Percentiles rank a stretch among this genome's conserved stretches.
These are phyloP conservation scores for Zaprionus kolodkinae DNA, from an alignment of 1,140 invertebrate species.

Conservation along the genomic window DNA sequence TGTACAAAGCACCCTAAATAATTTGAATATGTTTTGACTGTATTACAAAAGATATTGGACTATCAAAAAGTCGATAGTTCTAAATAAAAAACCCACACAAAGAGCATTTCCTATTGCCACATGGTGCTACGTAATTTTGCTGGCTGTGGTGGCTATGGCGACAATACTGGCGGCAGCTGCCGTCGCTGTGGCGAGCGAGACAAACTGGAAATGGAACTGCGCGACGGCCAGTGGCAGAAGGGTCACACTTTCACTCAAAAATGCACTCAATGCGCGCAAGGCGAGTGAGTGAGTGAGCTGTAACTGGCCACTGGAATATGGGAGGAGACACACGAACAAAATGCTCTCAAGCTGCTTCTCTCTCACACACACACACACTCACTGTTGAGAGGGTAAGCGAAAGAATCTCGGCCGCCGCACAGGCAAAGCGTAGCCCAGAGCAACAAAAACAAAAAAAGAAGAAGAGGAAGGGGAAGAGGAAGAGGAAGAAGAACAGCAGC, in stretches of 20 bases:
- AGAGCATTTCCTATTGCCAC: background rate
- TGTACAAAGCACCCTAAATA: too few relatives aligned
- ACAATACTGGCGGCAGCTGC: slow-evolving; percentile 31
- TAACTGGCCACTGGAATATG: slow-evolving; percentile 74
- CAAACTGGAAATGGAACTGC: slow-evolving; percentile 49
- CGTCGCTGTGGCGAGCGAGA: slow-evolving; percentile 25
- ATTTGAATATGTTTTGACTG: too few relatives aligned
- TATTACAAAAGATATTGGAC: too few relatives aligned
- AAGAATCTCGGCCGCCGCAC: slow-evolving; percentile 60
- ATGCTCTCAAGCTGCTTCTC: slow-evolving; percentile 9
- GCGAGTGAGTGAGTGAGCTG: slow-evolving; percentile 26
- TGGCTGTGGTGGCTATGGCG: slow-evolving; percentile 2
- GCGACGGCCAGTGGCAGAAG: slow-evolving; percentile 11
- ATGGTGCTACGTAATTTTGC: background rate
- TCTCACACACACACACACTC: slow-evolving; percentile 1
- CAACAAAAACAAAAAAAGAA: slow-evolving; percentile 50
- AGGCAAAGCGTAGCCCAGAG: slow-evolving; percentile 26
- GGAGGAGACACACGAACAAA: slow-evolving; percentile 59
- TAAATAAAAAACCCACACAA: background rate
- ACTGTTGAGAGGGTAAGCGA: slow-evolving; percentile 23
- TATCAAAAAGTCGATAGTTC: too few relatives aligned
- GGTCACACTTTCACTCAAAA: slow-evolving; percentile 53
- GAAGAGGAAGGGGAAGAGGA: slow-evolving; percentile 6
- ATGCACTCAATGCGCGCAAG: slow-evolving; percentile 52
- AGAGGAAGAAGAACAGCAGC: slow-evolving; percentile 23